Percentiles rank a stretch among this genome's conserved stretches.
Conservation (phyloP, 1,140 invertebrate genomes). For the Bombus cullumanus region DNA sequence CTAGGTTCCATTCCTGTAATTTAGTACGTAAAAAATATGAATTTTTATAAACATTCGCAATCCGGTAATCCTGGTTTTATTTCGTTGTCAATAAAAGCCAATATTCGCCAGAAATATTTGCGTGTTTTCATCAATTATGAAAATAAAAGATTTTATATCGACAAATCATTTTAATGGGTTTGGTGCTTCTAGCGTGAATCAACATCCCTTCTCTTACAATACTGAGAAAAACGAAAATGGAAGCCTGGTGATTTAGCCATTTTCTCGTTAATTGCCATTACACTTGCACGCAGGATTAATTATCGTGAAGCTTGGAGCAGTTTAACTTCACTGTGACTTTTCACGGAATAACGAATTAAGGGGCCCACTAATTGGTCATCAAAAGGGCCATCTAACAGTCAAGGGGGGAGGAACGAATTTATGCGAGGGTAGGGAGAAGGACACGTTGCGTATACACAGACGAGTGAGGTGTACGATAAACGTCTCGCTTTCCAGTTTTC, state of each 20-base stretch:
- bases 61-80: too few species aligned
- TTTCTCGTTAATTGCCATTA: slow-evolving; percentile 8
- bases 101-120: too few species aligned
- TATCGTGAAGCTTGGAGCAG: background rate
- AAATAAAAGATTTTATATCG: background rate
- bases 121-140: too few species aligned
- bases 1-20: too few species aligned
- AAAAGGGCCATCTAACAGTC: slow-evolving; percentile 22
- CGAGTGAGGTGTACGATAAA: slow-evolving; percentile 59
- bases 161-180: too few species aligned
- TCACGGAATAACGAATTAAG: slow-evolving; percentile 47
- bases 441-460: slow-evolving; percentile 53
- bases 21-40: too few species aligned
- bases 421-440: slow-evolving; percentile 29
- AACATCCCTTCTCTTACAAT: background rate
- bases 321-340: slow-evolving; percentile 17
- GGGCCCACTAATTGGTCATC: slow-evolving; percentile 46
- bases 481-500: slow-evolving; percentile 75
- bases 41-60: too few species aligned
- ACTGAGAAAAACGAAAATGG: background rate
- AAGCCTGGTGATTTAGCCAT: background rate
- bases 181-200: background rate
- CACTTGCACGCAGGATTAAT: background rate
- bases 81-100: too few species aligned
- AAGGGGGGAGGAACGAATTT: slow-evolving; percentile 31